A percentile compares a stretch with the other conserved stretches of the same genome.
These are phyloP conservation scores for Microcebus tavaratra DNA, from an alignment of 2,113 vertebrate species.

Conservation along the genomic window DNA sequence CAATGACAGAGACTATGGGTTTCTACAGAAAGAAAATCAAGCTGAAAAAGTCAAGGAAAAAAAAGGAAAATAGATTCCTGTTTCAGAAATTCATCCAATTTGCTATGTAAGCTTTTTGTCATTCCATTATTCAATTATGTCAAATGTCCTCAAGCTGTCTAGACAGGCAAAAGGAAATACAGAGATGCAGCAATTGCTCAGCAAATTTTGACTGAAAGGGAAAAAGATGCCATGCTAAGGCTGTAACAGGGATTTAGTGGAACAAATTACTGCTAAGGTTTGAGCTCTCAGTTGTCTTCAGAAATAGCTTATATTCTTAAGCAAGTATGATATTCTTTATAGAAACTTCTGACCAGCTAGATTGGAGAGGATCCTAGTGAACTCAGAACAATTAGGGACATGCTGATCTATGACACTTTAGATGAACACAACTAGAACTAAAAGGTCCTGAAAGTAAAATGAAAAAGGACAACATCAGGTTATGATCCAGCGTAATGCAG, in stretches of 20 bases:
- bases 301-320: neutral
- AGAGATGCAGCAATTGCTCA: neutral
- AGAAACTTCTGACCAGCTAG: neutral
- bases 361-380: neutral
- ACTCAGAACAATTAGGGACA: neutral
- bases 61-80: neutral
- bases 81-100: conserved; percentile 2
- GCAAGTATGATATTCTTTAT: neutral
- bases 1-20: neutral
- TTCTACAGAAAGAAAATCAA: conserved; percentile 21
- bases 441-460: neutral
- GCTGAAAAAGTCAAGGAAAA: neutral
- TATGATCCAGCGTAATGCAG: neutral
- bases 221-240: neutral
- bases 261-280: neutral
- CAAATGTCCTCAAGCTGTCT: neutral
- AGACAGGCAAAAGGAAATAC: neutral
- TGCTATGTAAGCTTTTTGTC: neutral
- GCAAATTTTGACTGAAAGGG: neutral
- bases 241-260: neutral
- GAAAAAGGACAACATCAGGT: neutral
- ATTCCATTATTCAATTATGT: neutral
- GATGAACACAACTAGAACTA: neutral
- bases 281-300: neutral
- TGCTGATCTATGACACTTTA: neutral